Base-by-base conservation (phyloP, 2,888 invertebrate genomes). In the Trilocha varians region DNA sequence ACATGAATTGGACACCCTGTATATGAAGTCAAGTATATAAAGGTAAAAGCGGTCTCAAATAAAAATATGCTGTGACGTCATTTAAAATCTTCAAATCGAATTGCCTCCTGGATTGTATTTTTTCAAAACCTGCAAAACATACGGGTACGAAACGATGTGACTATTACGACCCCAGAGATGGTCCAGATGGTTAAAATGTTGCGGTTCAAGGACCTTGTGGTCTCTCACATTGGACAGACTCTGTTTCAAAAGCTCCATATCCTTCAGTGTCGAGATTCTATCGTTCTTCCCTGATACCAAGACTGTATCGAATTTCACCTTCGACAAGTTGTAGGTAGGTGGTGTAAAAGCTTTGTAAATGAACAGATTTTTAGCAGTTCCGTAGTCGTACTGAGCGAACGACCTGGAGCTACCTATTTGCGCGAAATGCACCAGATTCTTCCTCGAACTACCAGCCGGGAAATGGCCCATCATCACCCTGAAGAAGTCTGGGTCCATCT, bases 221-320 rank as follows among this genome's bases (percentile, higher is more conserved):
- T 56, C 43, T 3, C 59, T 57, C 2, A 68, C 58, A 35, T 63
- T 64, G 0, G 60, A 57, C 13, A 69, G 44, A 32, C 44, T 44
- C 3, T 42, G 36, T 9, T 47, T 45, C 13, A 66, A 46, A 1
- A 50, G 17, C 1, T 48, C 49, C 8, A 65, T 60, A 36, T 70
- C 68, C 11, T 48, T 37, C 1, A 57, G 3, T 2, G 55, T 52
- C 0, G 64, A 47, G 0, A 67, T 13, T 4, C 41, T 17, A 33
- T 70, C 70, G 34, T 66, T 69, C 37, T 46, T 45, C 0, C 50
- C 59, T 0, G 47, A 50, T 2, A 62, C 36, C 4, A 70, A 17
- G 1, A 50, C 57, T 1, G 57, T 43, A 15, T 50, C 48, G 40
- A 52, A 43, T 9, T 45, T 47, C 2, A 58, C 46, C 11, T 47